phyloP scores from a whole-genome alignment of 2,888 invertebrate genomes.

The Leptarthrus brevirostris region DNA sequence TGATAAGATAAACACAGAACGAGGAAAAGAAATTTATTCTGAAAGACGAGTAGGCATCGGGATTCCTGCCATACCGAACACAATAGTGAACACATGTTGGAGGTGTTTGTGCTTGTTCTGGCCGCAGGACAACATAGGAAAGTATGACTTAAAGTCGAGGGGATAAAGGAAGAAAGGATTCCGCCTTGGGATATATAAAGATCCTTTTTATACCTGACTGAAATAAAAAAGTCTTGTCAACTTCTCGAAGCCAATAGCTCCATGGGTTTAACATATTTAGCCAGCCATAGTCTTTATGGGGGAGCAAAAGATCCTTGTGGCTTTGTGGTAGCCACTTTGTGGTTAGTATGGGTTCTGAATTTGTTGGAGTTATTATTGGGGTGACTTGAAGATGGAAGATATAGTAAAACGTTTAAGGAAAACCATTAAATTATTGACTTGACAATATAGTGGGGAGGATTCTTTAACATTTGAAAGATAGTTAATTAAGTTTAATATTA shows the following conservation, averaged over 20 bases:
- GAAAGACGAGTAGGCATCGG: slow-evolving; percentile 15
- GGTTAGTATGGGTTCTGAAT: neutral
- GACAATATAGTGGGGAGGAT: too few species aligned
- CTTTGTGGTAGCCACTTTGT: neutral
- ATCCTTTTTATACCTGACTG: slow-evolving; percentile 50
- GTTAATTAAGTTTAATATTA: too few species aligned
- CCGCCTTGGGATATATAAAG: neutral
- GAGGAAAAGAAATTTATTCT: slow-evolving; percentile 26
- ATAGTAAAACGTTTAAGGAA: too few species aligned
- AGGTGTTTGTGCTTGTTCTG: slow-evolving; percentile 50
- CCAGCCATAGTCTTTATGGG: neutral
- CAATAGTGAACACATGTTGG: slow-evolving; percentile 36
- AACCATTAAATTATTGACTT: too few species aligned
- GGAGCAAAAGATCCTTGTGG: neutral
- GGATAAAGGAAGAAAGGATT: slow-evolving; percentile 24
- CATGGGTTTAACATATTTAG: slow-evolving; percentile 4
- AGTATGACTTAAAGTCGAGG: slow-evolving; percentile 40
- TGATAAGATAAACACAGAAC: slow-evolving; percentile 50
- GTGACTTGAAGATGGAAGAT: too few species aligned
- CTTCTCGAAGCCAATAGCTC: slow-evolving; percentile 38
- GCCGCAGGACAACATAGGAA: slow-evolving; percentile 43
- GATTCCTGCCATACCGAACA: neutral
- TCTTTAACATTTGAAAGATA: too few species aligned
- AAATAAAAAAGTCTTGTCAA: slow-evolving; percentile 53
- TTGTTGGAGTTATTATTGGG: slow-evolving; percentile 8